Evolutionary conservation across 2,888 invertebrate genomes (phyloP).

Genomic region (Thymelicus sylvestris): DNA sequence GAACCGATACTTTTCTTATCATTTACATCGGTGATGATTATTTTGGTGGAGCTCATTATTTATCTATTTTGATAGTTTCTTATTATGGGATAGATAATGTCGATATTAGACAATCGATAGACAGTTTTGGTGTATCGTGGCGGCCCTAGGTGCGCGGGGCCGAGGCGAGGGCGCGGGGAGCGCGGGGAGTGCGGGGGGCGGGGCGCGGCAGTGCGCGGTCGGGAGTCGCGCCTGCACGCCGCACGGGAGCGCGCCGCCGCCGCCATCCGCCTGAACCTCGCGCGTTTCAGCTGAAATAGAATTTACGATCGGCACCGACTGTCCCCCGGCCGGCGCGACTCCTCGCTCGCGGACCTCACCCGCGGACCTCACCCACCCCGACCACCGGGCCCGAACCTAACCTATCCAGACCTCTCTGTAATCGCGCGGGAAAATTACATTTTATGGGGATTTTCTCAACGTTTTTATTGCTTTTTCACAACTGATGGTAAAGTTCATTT

Average conservation of each 20-base stretch:
- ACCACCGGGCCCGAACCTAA: slow-evolving; percentile 20
- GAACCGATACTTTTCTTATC: no score
- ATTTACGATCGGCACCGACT: slow-evolving; percentile 30
- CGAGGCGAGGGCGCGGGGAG: slow-evolving; percentile 39
- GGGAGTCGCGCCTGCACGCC: slow-evolving; percentile 64
- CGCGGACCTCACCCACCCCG: slow-evolving; percentile 40
- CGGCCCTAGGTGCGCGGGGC: slow-evolving; percentile 39
- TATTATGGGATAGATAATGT: slow-evolving; percentile 28
- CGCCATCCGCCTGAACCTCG: slow-evolving; percentile 36
- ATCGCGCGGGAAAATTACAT: slow-evolving; percentile 26
- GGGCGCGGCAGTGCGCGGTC: slow-evolving; percentile 37
- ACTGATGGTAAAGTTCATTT: not conserved
- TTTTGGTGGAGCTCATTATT: not conserved
- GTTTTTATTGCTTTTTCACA: not conserved
- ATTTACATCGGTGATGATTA: no score
- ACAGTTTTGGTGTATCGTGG: slow-evolving; percentile 32
- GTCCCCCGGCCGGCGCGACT: slow-evolving; percentile 38
- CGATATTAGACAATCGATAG: slow-evolving; percentile 34
- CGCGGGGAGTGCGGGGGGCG: no score
- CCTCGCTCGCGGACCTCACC: slow-evolving; percentile 40
- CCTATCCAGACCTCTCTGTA: not conserved
- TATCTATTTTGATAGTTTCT: slow-evolving; percentile 24
- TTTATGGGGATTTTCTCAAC: not conserved
- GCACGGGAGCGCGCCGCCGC: slow-evolving; percentile 56
- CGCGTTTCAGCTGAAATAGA: slow-evolving; percentile 39